Base-by-base conservation (phyloP, 2,888 invertebrate species). In the Lordiphosa andalusiaca region DNA sequence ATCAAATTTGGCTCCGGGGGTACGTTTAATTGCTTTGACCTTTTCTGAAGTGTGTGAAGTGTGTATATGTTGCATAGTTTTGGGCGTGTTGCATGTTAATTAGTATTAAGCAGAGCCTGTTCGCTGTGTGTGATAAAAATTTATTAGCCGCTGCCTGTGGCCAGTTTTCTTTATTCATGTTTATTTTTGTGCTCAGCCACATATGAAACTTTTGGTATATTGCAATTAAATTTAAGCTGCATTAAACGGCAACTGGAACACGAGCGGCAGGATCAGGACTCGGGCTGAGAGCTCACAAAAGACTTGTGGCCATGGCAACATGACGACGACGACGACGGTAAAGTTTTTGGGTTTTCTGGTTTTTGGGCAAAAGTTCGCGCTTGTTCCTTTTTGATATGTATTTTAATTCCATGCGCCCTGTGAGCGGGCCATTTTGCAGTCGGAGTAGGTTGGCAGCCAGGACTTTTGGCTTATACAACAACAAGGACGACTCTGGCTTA, bases 11-110 rank as follows among this genome's bases (percentile, higher is more conserved):
- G 36, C 64, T 46, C 55, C 55, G 53, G 56, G 71, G 76, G 66
- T 70, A 70, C 67, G 63, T 77, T 85, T 85, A 85, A 85, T 91
- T 90, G 89, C 90, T 89, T 88, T 88, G 80, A 81, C 80, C 85
- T 81, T 75, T 78, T 37, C 9, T 33, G 67, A 44, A 67, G 66
- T 68, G 36, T 53, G 37, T 38, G 39, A n/a, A n/a, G n/a, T 13
- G 36, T 23, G 36, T 37, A 25, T 42, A 16, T 57, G 65, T 48
- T 73, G 68, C 66, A 83, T 56, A 83, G 71, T 68, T 71, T 71
- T 21, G 61, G 77, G 56, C 42, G 59, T 67, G 69, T 69, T 77
- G 84, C 78, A 82, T 81, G 78, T 80, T 80, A 80, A 80, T 80
- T 84, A 84, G 84, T 75, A 71, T 73, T 84, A 84, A 84, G 71